These are phyloP conservation scores for Dilophus febrilis DNA, from an alignment of 2,888 invertebrate species.

Conservation along the genomic window DNA sequence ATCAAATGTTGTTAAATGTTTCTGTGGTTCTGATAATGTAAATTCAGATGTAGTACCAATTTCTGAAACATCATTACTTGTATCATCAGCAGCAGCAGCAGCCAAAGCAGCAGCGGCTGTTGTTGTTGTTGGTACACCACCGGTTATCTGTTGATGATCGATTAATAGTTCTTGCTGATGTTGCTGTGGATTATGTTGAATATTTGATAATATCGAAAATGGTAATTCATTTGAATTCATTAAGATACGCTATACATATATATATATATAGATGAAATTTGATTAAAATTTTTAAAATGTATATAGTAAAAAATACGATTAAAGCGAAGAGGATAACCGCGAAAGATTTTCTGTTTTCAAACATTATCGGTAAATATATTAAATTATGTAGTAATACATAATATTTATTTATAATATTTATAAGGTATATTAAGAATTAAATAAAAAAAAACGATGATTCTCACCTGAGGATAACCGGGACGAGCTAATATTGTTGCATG, in stretches of 20 bases:
- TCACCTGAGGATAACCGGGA: conserved; percentile 70
- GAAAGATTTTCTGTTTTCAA: too few species aligned
- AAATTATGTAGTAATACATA: too few species aligned
- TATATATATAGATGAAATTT: background rate
- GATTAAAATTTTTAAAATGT: background rate
- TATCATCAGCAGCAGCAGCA: conserved; percentile 30
- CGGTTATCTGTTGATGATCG: conserved; percentile 1
- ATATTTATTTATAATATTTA: too few species aligned
- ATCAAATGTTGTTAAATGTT: conserved; percentile 48
- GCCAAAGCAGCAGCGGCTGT: too few species aligned
- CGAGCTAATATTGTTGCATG: conserved; percentile 45
- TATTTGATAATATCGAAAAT: conserved; percentile 8
- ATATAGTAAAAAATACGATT: too few species aligned
- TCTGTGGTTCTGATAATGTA: conserved; percentile 18
- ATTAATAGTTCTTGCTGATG: conserved; percentile 12
- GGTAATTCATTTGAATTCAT: conserved; percentile 22
- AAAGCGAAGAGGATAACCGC: too few species aligned
- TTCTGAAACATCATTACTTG: conserved; percentile 30
- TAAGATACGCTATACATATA: conserved; percentile 22
- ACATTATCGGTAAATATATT: too few species aligned
- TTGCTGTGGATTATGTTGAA: conserved; percentile 5
- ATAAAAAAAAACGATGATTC: background rate
- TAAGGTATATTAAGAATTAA: too few species aligned
- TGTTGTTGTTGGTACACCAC: background rate
- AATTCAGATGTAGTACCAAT: conserved; percentile 29